phyloP scores from a whole-genome alignment of 2,888 invertebrate genomes.

The Cryptocheilus praepositus region DNA sequence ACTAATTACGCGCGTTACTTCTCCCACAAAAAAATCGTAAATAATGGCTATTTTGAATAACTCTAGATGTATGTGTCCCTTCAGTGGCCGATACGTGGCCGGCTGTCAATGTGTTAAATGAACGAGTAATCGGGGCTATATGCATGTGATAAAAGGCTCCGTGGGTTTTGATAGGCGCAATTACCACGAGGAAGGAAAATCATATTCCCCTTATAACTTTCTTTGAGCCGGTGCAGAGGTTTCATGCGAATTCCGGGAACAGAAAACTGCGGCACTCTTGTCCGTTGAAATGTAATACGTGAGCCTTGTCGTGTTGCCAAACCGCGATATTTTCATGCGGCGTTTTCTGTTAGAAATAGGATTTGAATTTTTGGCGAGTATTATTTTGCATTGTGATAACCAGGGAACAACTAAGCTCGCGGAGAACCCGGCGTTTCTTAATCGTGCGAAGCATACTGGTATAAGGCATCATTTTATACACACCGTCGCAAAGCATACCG shows the following conservation, averaged over 20 bases:
- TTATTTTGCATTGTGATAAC: background rate
- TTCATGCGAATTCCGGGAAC: background rate
- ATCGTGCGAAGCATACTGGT: conserved; percentile 1
- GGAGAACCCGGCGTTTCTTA: background rate
- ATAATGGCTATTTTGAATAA: too few species aligned
- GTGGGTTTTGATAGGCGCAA: conserved; percentile 46
- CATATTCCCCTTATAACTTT: too few species aligned
- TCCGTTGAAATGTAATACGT: background rate
- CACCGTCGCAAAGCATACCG: background rate
- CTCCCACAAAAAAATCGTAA: too few species aligned
- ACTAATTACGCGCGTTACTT: too few species aligned
- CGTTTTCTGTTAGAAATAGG: background rate
- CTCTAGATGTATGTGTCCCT: too few species aligned
- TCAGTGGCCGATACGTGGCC: too few species aligned
- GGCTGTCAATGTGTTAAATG: too few species aligned
- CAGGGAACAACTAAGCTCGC: conserved; percentile 2
- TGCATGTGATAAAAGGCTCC: too few species aligned
- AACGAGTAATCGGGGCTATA: too few species aligned
- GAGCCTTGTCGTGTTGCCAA: too few species aligned
- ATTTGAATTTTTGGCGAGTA: background rate
- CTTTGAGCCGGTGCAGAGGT: background rate
- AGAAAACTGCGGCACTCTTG: conserved; percentile 2
- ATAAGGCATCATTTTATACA: conserved; percentile 6
- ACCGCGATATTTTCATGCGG: too few species aligned
- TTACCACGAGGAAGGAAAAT: conserved; percentile 15